These are phyloP conservation scores for Anguilla anguilla DNA, from an alignment of 2,797 vertebrate species.

Conservation along the genomic window DNA sequence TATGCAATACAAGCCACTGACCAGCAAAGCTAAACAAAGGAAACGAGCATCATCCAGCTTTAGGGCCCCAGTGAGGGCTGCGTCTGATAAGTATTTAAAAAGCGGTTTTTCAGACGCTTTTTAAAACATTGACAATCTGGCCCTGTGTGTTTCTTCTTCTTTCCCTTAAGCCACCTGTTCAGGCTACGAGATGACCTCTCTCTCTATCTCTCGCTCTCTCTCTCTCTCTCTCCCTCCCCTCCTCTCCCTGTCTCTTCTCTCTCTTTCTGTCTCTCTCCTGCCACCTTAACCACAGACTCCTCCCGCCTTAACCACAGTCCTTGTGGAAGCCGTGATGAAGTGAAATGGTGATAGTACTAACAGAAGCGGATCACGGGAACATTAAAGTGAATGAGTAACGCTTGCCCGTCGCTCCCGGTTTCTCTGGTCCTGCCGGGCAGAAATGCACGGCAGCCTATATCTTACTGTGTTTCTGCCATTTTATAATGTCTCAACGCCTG, in stretches of 20 bases:
- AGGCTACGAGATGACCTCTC: not conserved
- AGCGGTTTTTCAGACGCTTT: not conserved
- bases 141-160: not conserved
- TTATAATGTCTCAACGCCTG: not conserved
- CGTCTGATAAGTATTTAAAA: not conserved
- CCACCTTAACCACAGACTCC: too few relatives aligned
- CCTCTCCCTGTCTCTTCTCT: not conserved
- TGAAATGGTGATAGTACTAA: too few relatives aligned
- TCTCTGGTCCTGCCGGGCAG: not conserved
- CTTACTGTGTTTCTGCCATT: not conserved
- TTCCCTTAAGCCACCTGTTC: not conserved
- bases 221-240: not conserved
- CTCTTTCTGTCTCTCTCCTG: constrained; percentile 27
- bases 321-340: too few relatives aligned
- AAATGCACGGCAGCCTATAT: not conserved
- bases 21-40: not conserved
- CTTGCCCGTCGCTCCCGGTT: not conserved
- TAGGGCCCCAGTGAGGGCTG: not conserved
- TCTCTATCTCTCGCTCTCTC: not conserved
- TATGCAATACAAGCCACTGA: not conserved
- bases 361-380: too few relatives aligned
- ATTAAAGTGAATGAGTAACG: not conserved
- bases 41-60: not conserved
- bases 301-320: too few relatives aligned
- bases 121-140: not conserved